Base-by-base conservation (phyloP, 1,140 invertebrate species). In the Ptiloglossa arizonensis region DNA sequence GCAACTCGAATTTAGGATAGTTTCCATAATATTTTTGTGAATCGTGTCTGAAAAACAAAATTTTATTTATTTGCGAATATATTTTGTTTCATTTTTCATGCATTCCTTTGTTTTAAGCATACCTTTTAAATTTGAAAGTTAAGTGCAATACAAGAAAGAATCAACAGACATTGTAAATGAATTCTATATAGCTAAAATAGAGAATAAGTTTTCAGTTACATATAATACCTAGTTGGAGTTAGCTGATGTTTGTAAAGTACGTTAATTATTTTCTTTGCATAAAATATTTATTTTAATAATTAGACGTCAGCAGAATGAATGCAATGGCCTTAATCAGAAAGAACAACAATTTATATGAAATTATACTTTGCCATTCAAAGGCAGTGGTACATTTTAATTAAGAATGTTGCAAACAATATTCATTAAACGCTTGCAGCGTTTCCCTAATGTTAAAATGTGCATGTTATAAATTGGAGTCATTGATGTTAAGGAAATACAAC, bases 211-310 rank as follows among this genome's bases (percentile, higher is more conserved):
- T 52, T 27, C 38, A 56, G 38, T 52, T 19, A 57, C 63, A 60
- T 79, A 82, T 32, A 63, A 82, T 62, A 83, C 19, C 35, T 63
- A 48, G 38, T 38, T 59, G 73, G 56, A 82, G 66, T 82, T 79
- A 83, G 56, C 56, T 52, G 27, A 78, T 70, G 56, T 84, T 71
- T 80, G 52, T 70, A 83, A 52, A 83, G 63, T 73, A 62, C 68
- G 29, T 80, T 52, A 76, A 60, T 56, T 62, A 66, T 76, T 66
- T 84, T 59, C 46, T 83, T 57, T 72, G 81, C 82, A 83, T 72
- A 80, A 83, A 83, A 56, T 85, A 85, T 80, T 80, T 83, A 84
- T 84, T 80, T 85, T 76, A 80, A 63, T 85, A 80, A 54, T 54
- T 84, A 80, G 56, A 80, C 64, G 54, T 69, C 62, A 85, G 71